phyloP scores from a whole-genome alignment of 1,140 invertebrate genomes.

The Lasioglossum baleicum region DNA sequence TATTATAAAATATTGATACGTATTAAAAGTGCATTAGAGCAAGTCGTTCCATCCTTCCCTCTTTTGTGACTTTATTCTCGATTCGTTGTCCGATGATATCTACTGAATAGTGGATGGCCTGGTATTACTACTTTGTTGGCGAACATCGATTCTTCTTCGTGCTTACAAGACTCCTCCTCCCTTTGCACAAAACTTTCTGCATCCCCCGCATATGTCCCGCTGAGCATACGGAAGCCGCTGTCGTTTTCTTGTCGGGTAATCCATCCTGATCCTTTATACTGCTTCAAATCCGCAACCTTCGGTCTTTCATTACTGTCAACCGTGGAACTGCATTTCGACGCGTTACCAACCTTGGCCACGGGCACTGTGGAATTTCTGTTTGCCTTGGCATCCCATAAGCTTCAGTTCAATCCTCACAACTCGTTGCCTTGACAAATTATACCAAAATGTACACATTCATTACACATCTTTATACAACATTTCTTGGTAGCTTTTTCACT shows the following conservation, averaged over 20 bases:
- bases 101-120: conserved; percentile 25
- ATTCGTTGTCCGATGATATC: conserved; percentile 31
- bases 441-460: too few relatives aligned
- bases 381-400: not conserved
- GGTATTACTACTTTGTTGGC: conserved; percentile 45
- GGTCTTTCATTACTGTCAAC: conserved; percentile 17
- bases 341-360: not conserved
- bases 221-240: conserved; percentile 20
- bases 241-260: conserved; percentile 24
- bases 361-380: not conserved
- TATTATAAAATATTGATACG: not conserved
- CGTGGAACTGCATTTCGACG: not conserved
- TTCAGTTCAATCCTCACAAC: not conserved
- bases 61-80: conserved; percentile 5
- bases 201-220: conserved; percentile 35
- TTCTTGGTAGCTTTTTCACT: too few relatives aligned
- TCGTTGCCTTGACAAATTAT: too few relatives aligned
- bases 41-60: not conserved
- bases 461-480: too few relatives aligned
- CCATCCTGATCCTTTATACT: conserved; percentile 42
- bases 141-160: conserved; percentile 49
- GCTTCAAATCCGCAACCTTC: conserved; percentile 19
- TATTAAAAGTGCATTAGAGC: conserved; percentile 24
- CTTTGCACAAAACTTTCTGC: conserved; percentile 24
- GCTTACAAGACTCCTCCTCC: conserved; percentile 27